These are phyloP conservation scores for Eciton burchellii DNA, from an alignment of 1,140 invertebrate genomes.

Conservation along the genomic window DNA sequence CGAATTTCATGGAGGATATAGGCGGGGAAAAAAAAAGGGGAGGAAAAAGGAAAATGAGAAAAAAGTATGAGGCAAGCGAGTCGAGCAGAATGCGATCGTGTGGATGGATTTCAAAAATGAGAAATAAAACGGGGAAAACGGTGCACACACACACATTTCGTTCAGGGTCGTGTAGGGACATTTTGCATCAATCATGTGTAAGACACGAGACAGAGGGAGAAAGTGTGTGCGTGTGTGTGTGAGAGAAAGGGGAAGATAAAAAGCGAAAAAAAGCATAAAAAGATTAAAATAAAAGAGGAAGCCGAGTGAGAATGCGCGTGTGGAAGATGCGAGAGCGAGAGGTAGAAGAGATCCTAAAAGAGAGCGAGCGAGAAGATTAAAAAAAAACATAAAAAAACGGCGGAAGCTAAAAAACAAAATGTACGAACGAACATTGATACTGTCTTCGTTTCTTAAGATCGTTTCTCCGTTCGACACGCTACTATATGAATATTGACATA, in stretches of 20 bases:
- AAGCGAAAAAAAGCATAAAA: slow-evolving; percentile 75
- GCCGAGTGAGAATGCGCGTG: slow-evolving; percentile 70
- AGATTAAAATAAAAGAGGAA: slow-evolving; percentile 61
- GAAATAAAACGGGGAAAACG: slow-evolving; percentile 64
- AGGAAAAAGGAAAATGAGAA: slow-evolving; percentile 77
- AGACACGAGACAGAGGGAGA: slow-evolving; percentile 83
- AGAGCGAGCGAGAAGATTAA: slow-evolving; percentile 68
- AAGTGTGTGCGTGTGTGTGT: slow-evolving; percentile 75
- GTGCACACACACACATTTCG: slow-evolving; percentile 74
- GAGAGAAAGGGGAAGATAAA: slow-evolving; percentile 80
- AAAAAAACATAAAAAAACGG: too few relatives aligned
- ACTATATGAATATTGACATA: slow-evolving; percentile 82
- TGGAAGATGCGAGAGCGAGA: slow-evolving; percentile 66
- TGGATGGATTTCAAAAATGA: slow-evolving; percentile 55
- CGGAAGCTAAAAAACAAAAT: slow-evolving; percentile 82
- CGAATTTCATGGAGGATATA: slow-evolving; percentile 66
- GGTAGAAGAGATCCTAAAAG: slow-evolving; percentile 57
- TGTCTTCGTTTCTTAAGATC: slow-evolving; percentile 82
- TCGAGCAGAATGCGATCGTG: slow-evolving; percentile 79
- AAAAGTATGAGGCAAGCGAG: slow-evolving; percentile 77
- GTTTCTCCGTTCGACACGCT: slow-evolving; percentile 82
- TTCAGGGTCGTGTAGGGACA: slow-evolving; percentile 85
- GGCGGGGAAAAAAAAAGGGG: too few relatives aligned
- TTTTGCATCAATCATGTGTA: slow-evolving; percentile 85
- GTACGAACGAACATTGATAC: slow-evolving; percentile 83